phyloP scores from a whole-genome alignment of 2,888 invertebrate species.

The Tanaodytes sp. region DNA sequence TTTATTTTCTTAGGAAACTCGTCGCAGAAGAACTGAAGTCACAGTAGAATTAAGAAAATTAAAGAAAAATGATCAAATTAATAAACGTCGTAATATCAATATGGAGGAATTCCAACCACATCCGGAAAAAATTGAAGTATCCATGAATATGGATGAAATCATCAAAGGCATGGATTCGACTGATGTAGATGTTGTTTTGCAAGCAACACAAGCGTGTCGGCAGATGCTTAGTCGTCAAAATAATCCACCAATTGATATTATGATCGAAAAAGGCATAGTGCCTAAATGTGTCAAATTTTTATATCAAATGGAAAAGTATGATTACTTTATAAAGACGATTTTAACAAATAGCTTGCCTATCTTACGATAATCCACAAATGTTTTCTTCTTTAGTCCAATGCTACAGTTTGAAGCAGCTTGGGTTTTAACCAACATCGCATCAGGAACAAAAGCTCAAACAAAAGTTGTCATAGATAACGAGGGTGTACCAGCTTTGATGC shows the following conservation, averaged over 20 bases:
- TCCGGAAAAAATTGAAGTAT: constrained; percentile 71
- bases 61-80: constrained; percentile 92
- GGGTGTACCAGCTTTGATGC: constrained; percentile 88
- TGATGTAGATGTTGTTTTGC: constrained; percentile 78
- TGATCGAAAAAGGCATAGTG: constrained; percentile 89
- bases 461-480: constrained; percentile 87
- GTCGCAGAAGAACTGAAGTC: constrained; percentile 90
- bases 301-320: constrained; percentile 81
- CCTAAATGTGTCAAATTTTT: constrained; percentile 87
- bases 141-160: constrained; percentile 82
- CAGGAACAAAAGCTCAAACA: constrained; percentile 94
- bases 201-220: constrained; percentile 86
- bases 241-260: constrained; percentile 90
- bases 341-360: too few relatives aligned
- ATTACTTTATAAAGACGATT: constrained; percentile 12
- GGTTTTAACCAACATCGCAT: constrained; percentile 98
- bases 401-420: constrained; percentile 97
- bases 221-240: constrained; percentile 90
- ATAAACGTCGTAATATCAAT: constrained; percentile 89
- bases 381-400: constrained; percentile 80
- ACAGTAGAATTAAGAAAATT: constrained; percentile 93
- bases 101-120: constrained; percentile 72
- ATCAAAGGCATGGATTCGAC: constrained; percentile 80
- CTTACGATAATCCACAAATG: too few relatives aligned
- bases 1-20: constrained; percentile 85